These are phyloP conservation scores for Scomber japonicus DNA, from an alignment of 2,113 vertebrate genomes.

Conservation along the genomic window DNA sequence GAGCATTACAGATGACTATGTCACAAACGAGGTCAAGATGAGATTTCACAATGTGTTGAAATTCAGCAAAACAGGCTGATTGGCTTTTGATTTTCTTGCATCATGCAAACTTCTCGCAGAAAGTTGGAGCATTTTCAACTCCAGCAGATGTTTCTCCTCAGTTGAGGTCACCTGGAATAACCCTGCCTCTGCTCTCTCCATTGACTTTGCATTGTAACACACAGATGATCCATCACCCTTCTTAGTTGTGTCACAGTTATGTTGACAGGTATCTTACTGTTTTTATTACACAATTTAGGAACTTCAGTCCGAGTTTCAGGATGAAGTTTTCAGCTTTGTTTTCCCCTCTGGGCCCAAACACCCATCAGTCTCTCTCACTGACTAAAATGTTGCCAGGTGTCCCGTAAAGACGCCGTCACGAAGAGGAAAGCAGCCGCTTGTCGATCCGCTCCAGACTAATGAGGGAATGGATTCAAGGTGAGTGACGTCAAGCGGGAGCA, in stretches of 20 bases:
- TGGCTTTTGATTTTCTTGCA: background rate
- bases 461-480: constrained; percentile 59
- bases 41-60: background rate
- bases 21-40: background rate
- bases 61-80: background rate
- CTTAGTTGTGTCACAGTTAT: background rate
- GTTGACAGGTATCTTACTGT: background rate
- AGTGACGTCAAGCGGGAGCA: constrained; percentile 53
- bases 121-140: background rate
- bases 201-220: background rate
- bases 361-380: constrained; percentile 6
- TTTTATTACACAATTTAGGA: constrained; percentile 26
- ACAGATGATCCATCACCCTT: background rate
- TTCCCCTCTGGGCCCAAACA: background rate
- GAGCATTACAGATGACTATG: background rate
- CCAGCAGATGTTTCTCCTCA: background rate
- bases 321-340: background rate
- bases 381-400: constrained; percentile 70
- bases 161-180: background rate
- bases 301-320: background rate
- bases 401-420: constrained; percentile 42
- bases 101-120: background rate
- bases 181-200: background rate
- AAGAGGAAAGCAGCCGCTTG: constrained; percentile 33
- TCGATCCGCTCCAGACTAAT: constrained; percentile 39